These are phyloP conservation scores for Mus pahari DNA, from an alignment of 2,113 vertebrate species.

Conservation along the genomic window DNA sequence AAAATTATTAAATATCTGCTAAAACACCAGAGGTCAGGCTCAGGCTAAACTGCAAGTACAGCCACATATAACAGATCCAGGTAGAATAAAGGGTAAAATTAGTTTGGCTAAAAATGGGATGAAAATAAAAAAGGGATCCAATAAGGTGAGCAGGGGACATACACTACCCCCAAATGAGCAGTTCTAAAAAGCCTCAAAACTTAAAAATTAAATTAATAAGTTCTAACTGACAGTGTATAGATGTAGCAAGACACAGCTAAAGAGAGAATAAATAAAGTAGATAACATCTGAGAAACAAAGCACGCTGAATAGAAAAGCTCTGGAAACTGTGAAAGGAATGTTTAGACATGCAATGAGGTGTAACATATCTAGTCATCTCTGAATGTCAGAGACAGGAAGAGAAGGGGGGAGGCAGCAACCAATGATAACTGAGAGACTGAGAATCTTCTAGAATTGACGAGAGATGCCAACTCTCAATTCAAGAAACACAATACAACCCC, in stretches of 20 bases:
- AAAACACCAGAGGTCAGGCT: conserved; percentile 3
- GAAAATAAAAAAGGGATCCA: conserved; percentile 35
- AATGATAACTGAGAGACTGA: not conserved
- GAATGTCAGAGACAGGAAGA: conserved; percentile 17
- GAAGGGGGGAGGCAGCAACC: not conserved
- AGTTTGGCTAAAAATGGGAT: conserved; percentile 10
- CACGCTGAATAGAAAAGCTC: not conserved
- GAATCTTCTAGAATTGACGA: conserved; percentile 8
- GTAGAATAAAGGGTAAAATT: not conserved
- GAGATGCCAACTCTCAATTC: conserved; percentile 35
- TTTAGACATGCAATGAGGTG: not conserved
- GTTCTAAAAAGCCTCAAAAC: conserved; percentile 48
- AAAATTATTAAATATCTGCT: not conserved
- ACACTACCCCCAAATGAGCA: not conserved
- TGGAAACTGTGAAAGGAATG: not conserved
- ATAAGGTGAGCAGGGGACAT: conserved; percentile 3
- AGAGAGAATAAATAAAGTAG: not conserved
- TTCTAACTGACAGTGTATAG: conserved; percentile 7
- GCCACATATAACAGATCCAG: not conserved
- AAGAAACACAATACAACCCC: not conserved
- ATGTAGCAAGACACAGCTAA: conserved; percentile 9
- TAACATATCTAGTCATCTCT: not conserved
- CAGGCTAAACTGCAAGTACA: not conserved
- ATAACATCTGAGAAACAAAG: conserved; percentile 14
- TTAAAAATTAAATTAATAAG: conserved; percentile 26